phyloP scores from a whole-genome alignment of 2,888 invertebrate species.

The Tipula unca region DNA sequence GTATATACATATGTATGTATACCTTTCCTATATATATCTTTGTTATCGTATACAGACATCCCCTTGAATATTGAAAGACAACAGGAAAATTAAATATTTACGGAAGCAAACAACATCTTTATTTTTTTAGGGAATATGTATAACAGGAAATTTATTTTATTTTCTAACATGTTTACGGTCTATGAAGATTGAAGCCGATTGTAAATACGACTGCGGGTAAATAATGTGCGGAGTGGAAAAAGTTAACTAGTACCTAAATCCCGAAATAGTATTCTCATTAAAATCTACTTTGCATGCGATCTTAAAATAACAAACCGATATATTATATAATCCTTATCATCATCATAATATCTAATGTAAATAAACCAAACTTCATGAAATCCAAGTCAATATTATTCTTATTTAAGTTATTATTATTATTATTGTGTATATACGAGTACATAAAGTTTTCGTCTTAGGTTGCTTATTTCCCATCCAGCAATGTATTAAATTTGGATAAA shows the following conservation, averaged over 20 bases:
- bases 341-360: not conserved
- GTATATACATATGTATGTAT: not conserved
- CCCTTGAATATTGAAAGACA: not conserved
- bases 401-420: not conserved
- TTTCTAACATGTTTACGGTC: not conserved
- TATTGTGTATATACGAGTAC: too few species aligned
- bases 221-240: not conserved
- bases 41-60: not conserved
- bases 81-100: constrained; percentile 14
- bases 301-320: not conserved
- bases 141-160: not conserved
- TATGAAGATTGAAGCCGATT: not conserved
- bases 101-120: not conserved
- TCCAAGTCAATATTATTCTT: not conserved
- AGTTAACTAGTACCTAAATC: not conserved
- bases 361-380: not conserved
- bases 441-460: not conserved
- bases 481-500: not conserved
- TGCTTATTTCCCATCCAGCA: not conserved
- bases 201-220: not conserved
- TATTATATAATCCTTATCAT: not conserved
- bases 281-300: not conserved
- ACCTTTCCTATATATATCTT: not conserved
- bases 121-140: not conserved
- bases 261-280: not conserved